Evolutionary conservation across 2,113 vertebrate species (phyloP), one percentile per base, ranked within the genome.

Genomic region (Sciurus niger): DNA sequence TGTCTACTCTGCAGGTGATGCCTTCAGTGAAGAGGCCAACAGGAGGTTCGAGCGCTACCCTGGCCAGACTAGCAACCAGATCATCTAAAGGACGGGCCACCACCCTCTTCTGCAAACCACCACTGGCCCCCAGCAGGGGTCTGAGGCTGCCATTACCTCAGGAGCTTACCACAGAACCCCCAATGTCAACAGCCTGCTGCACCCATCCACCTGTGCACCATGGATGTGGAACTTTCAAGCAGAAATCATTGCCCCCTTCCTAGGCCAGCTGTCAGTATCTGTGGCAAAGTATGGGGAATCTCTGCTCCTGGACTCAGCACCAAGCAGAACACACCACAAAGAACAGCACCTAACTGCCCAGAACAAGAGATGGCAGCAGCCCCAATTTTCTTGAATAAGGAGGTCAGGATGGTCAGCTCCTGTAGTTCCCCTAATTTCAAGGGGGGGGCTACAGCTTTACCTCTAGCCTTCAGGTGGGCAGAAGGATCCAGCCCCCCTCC

Each of bases 1-100:
- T 48, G 16, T 92, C 72, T 90, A 53, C 80, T 48, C 0, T 94
- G 1, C 98, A 99, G 99, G 99, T 0, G 99, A 99, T 3, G 99
- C 99, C 0, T 99, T 99, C 98, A 99, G 99, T 1, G 99, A 99
- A 77, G 99, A 99, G 97, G 99, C 99, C 63, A 99, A 99, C 98
- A 99, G 97, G 98, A 98, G 97, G 92, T 99, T 99, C 76, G 99
- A 99, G 97, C 99, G 99, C 97, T 99, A 99, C 95, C 99, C 99
- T 0, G 99, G 99, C 48, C 99, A 99, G 98, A 98, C 99, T 58
- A 99, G 99, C 97, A 99, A 99, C 98, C 99, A 99, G 98, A 99
- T 99, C 32, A 98, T 99, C 13, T 99, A 99, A 99, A 90, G 76
- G 55, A 67, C 55, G 76, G 55, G 74, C 63, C 0, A 0, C 82